Evolutionary conservation across 2,888 invertebrate species (phyloP).

Genomic region (Caenorhabditis afra): DNA sequence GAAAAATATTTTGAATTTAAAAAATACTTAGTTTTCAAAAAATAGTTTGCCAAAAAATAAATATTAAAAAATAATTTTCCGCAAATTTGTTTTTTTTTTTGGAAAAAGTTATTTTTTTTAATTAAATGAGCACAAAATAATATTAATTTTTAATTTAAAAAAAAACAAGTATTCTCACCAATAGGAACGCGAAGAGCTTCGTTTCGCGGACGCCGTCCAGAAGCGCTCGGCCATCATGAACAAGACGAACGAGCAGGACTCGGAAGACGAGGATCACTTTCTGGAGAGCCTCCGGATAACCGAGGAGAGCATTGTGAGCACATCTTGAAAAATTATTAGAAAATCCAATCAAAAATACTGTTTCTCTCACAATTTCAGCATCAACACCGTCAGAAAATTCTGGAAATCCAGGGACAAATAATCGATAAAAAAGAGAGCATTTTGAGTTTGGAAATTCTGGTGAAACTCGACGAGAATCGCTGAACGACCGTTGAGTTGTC

Average conservation of each 20-base stretch:
- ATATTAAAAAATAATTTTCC: too few relatives aligned
- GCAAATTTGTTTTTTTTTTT: too few relatives aligned
- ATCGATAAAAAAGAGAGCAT: constrained; percentile 56
- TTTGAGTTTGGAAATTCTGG: constrained; percentile 40
- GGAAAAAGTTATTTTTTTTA: too few relatives aligned
- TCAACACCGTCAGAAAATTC: constrained; percentile 50
- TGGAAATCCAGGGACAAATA: constrained; percentile 52
- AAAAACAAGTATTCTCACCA: background rate
- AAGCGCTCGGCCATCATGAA: constrained; percentile 36
- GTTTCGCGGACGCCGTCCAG: constrained; percentile 45
- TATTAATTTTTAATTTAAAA: too few relatives aligned
- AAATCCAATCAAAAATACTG: too few relatives aligned
- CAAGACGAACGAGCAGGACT: constrained; percentile 30
- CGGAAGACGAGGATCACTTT: constrained; percentile 50
- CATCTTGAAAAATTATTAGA: too few relatives aligned
- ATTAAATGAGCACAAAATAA: too few relatives aligned
- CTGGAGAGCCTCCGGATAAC: constrained; percentile 41
- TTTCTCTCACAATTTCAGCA: constrained; percentile 31
- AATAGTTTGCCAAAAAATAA: too few relatives aligned
- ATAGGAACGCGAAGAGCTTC: constrained; percentile 46
- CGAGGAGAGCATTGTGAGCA: constrained; percentile 43
- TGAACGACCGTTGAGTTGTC: background rate
- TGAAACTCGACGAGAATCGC: constrained; percentile 41
- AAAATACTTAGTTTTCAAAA: too few relatives aligned
- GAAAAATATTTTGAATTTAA: too few relatives aligned